A percentile compares a stretch with the other conserved stretches of the same genome.
These are phyloP conservation scores for Podarcis cretensis DNA, from an alignment of 2,113 vertebrate species.

Conservation along the genomic window DNA sequence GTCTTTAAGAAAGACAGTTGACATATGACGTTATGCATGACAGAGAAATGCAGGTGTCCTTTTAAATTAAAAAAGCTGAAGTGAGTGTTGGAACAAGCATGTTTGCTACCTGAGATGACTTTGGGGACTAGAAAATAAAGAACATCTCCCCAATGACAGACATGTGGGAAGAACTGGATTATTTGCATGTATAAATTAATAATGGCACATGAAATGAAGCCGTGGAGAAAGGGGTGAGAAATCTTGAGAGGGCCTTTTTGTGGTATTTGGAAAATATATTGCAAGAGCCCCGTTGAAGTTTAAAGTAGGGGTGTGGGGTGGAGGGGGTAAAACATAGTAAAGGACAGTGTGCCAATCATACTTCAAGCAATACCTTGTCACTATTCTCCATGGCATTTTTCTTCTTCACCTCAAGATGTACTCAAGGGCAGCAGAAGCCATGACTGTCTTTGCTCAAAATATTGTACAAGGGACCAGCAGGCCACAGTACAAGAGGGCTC, in stretches of 20 bases:
- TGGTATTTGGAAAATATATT: constrained; percentile 6
- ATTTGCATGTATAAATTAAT: constrained; percentile 30
- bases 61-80: constrained; percentile 23
- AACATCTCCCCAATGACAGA: constrained; percentile 7
- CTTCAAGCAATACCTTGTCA: background rate
- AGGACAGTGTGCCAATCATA: background rate
- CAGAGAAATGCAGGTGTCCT: constrained; percentile 8
- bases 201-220: background rate
- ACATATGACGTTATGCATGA: constrained; percentile 13
- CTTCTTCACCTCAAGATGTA: background rate
- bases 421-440: background rate
- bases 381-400: background rate
- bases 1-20: constrained; percentile 11
- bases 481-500: background rate
- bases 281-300: background rate
- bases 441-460: background rate
- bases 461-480: background rate
- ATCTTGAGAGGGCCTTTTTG: background rate
- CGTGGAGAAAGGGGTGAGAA: background rate
- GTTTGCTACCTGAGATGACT: constrained; percentile 18
- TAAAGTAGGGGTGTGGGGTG: background rate
- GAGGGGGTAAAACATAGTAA: background rate
- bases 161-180: constrained; percentile 19
- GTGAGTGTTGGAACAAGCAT: constrained; percentile 14
- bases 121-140: constrained; percentile 1